phyloP scores from a whole-genome alignment of 2,113 vertebrate genomes.

The Triplophysa dalaica region DNA sequence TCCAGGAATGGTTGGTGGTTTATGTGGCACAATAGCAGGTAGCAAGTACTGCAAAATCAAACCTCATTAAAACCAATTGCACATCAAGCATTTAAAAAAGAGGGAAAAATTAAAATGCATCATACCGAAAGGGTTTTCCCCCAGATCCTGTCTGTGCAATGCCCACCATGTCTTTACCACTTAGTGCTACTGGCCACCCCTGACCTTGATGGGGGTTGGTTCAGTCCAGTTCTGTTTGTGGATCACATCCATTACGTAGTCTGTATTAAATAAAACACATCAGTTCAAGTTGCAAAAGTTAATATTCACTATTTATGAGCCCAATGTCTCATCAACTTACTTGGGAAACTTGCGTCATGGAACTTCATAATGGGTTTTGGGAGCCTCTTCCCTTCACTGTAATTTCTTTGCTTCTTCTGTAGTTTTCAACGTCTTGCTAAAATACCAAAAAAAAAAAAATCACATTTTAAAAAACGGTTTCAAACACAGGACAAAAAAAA shows the following conservation, averaged over 20 bases:
- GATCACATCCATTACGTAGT: slow-evolving; percentile 96
- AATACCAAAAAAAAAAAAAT: slow-evolving; percentile 8
- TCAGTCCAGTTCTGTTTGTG: slow-evolving; percentile 91
- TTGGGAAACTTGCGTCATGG: slow-evolving; percentile 92
- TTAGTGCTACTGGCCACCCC: slow-evolving; percentile 96
- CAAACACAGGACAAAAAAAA: slow-evolving; percentile 3
- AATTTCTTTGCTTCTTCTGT: slow-evolving; percentile 87
- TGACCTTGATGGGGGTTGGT: slow-evolving; percentile 96
- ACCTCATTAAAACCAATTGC: background rate
- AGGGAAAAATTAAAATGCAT: background rate
- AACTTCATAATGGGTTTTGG: slow-evolving; percentile 92
- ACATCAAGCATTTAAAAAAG: background rate
- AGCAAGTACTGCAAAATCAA: slow-evolving; percentile 80
- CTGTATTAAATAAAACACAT: slow-evolving; percentile 64
- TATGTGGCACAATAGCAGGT: slow-evolving; percentile 97
- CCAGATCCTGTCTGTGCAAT: slow-evolving; percentile 98
- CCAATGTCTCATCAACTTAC: slow-evolving; percentile 69
- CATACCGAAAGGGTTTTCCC: slow-evolving; percentile 95
- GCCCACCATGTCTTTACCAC: slow-evolving; percentile 97
- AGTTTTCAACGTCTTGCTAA: slow-evolving; percentile 94
- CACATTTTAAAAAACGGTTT: too few species aligned
- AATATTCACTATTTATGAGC: background rate
- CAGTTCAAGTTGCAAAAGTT: background rate
- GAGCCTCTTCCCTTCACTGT: slow-evolving; percentile 89
- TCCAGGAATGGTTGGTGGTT: slow-evolving; percentile 98